phyloP scores from a whole-genome alignment of 2,113 vertebrate species.

The Abramis brama region DNA sequence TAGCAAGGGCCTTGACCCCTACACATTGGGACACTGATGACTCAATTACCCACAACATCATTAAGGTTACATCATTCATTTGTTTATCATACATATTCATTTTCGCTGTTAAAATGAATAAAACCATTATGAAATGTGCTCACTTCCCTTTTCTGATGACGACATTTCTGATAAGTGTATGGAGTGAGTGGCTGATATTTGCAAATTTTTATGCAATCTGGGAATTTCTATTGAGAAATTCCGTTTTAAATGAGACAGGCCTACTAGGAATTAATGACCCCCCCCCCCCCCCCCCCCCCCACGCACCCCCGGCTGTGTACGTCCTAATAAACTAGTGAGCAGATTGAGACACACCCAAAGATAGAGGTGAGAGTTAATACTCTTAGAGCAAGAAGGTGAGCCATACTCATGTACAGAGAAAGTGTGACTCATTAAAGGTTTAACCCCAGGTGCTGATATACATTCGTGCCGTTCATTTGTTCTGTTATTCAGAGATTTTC shows the following conservation, averaged over 20 bases:
- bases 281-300: too few relatives aligned
- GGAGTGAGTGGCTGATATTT: not conserved
- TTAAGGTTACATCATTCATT: not conserved
- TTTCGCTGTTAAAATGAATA: not conserved
- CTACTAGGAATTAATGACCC: too few relatives aligned
- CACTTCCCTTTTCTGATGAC: not conserved
- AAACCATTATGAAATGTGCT: not conserved
- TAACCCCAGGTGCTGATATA: not conserved
- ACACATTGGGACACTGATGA: not conserved
- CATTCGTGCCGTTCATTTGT: not conserved
- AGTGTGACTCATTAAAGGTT: not conserved
- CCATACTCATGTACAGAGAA: constrained; percentile 4
- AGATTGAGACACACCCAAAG: constrained; percentile 16
- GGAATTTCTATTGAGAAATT: too few relatives aligned
- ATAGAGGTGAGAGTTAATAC: not conserved
- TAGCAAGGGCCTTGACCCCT: not conserved
- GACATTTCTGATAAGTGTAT: not conserved
- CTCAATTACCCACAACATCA: not conserved
- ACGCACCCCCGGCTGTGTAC: not conserved
- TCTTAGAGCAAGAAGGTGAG: constrained; percentile 11
- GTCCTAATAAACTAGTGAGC: not conserved
- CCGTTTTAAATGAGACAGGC: too few relatives aligned
- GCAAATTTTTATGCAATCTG: too few relatives aligned
- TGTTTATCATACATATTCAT: not conserved
- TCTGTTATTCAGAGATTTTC: not conserved